These are phyloP conservation scores for Dicranocentrus wangi DNA, from an alignment of 2,888 invertebrate species.

Conservation along the genomic window DNA sequence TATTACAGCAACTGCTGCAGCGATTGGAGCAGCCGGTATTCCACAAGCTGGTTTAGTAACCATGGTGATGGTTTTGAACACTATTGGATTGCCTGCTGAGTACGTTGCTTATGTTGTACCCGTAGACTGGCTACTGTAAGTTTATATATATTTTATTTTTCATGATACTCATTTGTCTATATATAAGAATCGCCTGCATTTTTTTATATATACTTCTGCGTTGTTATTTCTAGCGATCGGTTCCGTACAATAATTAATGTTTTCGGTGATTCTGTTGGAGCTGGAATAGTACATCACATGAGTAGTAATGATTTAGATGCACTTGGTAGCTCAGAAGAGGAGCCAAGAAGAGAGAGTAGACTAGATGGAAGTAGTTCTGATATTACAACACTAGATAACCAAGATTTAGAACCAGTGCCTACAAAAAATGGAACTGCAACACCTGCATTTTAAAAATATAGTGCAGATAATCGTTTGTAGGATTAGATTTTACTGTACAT, in stretches of 20 bases:
- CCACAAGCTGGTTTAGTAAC: slow-evolving; percentile 78
- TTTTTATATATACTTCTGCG: too few relatives aligned
- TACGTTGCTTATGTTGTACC: slow-evolving; percentile 75
- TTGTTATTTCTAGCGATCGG: too few relatives aligned
- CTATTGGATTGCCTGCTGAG: slow-evolving; percentile 75
- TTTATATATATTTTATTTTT: slow-evolving; percentile 34
- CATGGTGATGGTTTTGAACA: slow-evolving; percentile 76
- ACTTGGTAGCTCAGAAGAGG: slow-evolving; percentile 22
- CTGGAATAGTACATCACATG: slow-evolving; percentile 77
- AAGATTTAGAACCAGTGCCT: slow-evolving; percentile 19
- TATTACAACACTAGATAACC: slow-evolving; percentile 35
- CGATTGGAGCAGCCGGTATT: slow-evolving; percentile 79
- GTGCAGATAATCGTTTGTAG: too few relatives aligned
- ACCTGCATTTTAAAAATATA: too few relatives aligned
- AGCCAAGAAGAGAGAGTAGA: not conserved
- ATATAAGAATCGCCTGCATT: not conserved
- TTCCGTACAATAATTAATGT: slow-evolving; percentile 78
- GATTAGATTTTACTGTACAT: too few relatives aligned
- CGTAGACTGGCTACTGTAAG: slow-evolving; percentile 75
- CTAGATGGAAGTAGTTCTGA: slow-evolving; percentile 14
- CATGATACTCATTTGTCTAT: not conserved
- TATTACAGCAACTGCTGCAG: slow-evolving; percentile 78
- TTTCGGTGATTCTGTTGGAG: slow-evolving; percentile 78
- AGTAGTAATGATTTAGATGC: slow-evolving; percentile 73
- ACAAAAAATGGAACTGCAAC: not conserved